A percentile compares a stretch with the other conserved stretches of the same genome.
phyloP scores from a whole-genome alignment of 2,797 vertebrate genomes.

The Allobates femoralis region DNA sequence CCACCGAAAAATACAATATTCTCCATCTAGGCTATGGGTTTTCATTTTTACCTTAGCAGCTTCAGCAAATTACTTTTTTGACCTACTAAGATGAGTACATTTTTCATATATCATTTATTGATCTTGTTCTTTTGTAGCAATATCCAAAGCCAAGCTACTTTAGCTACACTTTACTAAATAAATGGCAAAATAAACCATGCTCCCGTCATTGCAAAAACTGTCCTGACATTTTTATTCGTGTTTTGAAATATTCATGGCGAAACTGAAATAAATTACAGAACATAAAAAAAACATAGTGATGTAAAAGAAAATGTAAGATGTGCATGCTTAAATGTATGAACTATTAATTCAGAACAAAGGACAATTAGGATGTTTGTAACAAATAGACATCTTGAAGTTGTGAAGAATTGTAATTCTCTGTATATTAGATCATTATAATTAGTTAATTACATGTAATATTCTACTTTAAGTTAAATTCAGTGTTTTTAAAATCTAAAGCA shows the following conservation, averaged over 20 bases:
- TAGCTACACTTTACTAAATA: constrained; percentile 7
- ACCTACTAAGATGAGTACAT: constrained; percentile 55
- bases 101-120: constrained; percentile 59
- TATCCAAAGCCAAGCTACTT: constrained; percentile 43
- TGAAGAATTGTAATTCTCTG: no score
- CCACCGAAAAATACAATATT: constrained; percentile 47
- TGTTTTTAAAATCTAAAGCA: no score
- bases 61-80: constrained; percentile 58
- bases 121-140: constrained; percentile 51
- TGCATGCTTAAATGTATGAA: not conserved
- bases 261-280: not conserved
- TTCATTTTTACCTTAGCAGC: constrained; percentile 32
- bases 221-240: constrained; percentile 45
- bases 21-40: constrained; percentile 30
- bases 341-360: not conserved
- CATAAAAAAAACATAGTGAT: not conserved
- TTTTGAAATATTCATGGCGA: constrained; percentile 33
- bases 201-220: constrained; percentile 4
- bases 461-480: no score
- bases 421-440: no score
- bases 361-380: not conserved
- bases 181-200: constrained; percentile 34
- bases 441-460: no score
- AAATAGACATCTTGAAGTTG: no score
- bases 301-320: not conserved